Evolutionary conservation across 2,797 vertebrate species (phyloP).

Genomic region (Chelon auratus): DNA sequence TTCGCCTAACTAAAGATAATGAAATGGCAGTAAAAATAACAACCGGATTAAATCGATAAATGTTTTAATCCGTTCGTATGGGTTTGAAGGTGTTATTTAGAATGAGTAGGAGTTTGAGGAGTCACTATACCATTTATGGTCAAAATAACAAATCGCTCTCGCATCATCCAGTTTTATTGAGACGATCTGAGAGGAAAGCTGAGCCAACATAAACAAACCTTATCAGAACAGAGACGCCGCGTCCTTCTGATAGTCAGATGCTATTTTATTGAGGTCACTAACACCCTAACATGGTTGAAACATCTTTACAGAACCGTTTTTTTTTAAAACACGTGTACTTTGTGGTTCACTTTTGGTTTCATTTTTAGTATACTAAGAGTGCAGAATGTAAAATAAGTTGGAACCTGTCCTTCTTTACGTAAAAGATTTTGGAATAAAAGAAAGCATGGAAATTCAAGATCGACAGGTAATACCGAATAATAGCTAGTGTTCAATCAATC

Average conservation of each 20-base stretch:
- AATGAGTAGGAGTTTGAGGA: neutral
- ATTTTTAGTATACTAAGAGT: too few relatives aligned
- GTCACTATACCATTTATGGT: conserved; percentile 29
- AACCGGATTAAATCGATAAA: too few relatives aligned
- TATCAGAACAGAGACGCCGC: neutral
- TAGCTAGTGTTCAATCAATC: too few relatives aligned
- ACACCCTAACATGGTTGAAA: neutral
- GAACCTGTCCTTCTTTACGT: too few relatives aligned
- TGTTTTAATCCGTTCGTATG: neutral
- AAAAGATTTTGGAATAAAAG: too few relatives aligned
- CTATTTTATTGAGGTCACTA: conserved; percentile 9
- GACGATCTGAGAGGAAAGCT: neutral
- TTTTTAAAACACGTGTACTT: neutral
- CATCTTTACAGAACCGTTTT: neutral
- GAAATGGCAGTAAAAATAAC: neutral
- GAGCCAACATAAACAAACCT: neutral
- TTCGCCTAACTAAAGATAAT: neutral
- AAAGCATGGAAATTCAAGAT: too few relatives aligned
- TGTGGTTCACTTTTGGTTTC: too few relatives aligned
- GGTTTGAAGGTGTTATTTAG: neutral
- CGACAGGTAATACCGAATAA: too few relatives aligned
- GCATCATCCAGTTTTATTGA: neutral
- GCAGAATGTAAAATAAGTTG: too few relatives aligned
- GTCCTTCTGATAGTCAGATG: neutral
- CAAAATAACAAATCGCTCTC: neutral